These are phyloP conservation scores for Campylomormyrus tamandua DNA, from an alignment of 2,113 vertebrate genomes.

Conservation along the genomic window DNA sequence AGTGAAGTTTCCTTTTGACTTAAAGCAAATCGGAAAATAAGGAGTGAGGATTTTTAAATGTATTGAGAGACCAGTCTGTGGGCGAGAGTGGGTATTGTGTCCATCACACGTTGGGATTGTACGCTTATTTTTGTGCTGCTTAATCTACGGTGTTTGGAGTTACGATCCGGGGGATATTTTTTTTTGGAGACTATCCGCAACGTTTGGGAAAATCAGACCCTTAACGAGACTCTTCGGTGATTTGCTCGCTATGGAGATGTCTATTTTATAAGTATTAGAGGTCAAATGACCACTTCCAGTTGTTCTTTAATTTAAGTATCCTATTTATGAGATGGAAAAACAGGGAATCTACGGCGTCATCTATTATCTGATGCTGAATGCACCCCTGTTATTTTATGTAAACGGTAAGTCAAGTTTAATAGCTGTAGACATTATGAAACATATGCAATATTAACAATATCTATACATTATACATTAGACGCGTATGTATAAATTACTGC, in stretches of 20 bases:
- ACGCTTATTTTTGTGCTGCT: constrained; percentile 33
- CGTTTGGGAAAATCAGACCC: constrained; percentile 20
- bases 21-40: constrained; percentile 34
- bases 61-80: constrained; percentile 3
- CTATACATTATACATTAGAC: background rate
- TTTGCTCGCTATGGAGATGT: constrained; percentile 51
- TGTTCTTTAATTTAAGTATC: constrained; percentile 43
- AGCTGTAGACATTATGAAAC: background rate
- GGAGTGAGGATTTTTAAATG: constrained; percentile 32
- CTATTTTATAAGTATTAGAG: constrained; percentile 41
- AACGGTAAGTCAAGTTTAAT: constrained; percentile 73
- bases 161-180: constrained; percentile 22
- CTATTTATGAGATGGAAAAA: constrained; percentile 76
- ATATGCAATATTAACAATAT: background rate
- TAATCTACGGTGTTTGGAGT: constrained; percentile 38
- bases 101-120: constrained; percentile 37
- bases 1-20: constrained; percentile 38
- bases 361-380: constrained; percentile 72
- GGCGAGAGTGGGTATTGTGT: constrained; percentile 15
- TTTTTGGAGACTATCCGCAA: constrained; percentile 19
- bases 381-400: constrained; percentile 64
- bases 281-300: constrained; percentile 46
- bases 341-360: constrained; percentile 65
- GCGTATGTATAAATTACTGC: background rate
- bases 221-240: constrained; percentile 2